Conservation (phyloP, 2,113 vertebrate genomes). For the Leucoraja erinaceus region DNA sequence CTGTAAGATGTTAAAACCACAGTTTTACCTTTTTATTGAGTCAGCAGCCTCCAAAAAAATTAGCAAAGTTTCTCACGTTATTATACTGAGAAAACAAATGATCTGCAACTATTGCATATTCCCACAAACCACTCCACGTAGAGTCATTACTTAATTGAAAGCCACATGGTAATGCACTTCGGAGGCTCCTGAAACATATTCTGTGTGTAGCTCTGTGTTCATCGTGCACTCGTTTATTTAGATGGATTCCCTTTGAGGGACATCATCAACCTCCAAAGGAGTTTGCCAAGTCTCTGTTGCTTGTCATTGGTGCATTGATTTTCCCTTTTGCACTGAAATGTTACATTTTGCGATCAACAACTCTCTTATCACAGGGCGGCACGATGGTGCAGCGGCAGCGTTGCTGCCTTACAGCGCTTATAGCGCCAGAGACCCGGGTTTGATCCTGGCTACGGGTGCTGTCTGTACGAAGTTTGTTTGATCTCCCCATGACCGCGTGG, state of each 20-base stretch:
- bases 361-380: background rate
- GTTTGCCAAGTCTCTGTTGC: background rate
- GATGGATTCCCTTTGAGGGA: background rate
- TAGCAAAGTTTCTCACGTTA: background rate
- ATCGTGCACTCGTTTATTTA: constrained; percentile 7
- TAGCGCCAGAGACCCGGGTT: too few species aligned
- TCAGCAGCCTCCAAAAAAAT: constrained; percentile 21
- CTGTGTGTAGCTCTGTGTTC: background rate
- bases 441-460: too few species aligned
- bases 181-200: background rate
- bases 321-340: background rate
- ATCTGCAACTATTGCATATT: background rate
- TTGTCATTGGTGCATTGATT: background rate
- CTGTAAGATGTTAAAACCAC: constrained; percentile 7
- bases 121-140: too few species aligned
- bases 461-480: too few species aligned
- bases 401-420: too few species aligned
- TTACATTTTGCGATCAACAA: background rate
- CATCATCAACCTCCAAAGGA: background rate
- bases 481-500: too few species aligned
- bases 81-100: background rate
- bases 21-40: constrained; percentile 1
- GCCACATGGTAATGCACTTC: background rate
- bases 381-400: too few species aligned
- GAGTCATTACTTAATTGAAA: background rate